Conservation (phyloP, 2,888 invertebrate species). For the Cerastoderma edule region DNA sequence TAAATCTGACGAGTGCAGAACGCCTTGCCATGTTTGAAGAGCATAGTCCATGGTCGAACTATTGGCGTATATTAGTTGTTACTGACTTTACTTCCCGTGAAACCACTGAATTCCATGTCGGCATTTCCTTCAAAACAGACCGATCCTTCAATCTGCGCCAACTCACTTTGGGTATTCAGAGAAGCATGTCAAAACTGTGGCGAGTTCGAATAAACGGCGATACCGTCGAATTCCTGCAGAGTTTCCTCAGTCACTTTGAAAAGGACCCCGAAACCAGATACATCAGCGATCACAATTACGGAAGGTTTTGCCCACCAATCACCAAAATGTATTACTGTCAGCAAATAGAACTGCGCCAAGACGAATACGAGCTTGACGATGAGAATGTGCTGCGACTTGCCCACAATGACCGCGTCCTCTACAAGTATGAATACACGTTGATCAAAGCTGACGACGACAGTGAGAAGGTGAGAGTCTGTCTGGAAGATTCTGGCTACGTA, state of each 20-base stretch:
- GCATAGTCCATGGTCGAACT: not conserved
- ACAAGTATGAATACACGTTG: not conserved
- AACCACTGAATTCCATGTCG: too few species aligned
- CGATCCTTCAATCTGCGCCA: not conserved
- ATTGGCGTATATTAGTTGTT: not conserved
- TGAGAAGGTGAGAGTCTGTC: not conserved
- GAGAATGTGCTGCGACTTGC: not conserved
- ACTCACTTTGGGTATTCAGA: not conserved
- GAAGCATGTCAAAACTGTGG: not conserved
- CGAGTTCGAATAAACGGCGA: not conserved
- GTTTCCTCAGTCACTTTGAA: not conserved
- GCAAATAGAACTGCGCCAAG: constrained; percentile 1
- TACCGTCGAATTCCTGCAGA: not conserved
- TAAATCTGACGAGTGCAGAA: not conserved
- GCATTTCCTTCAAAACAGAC: not conserved
- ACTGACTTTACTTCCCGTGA: too few species aligned
- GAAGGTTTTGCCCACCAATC: not conserved
- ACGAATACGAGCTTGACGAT: not conserved
- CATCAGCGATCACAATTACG: too few species aligned
- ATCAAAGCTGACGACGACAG: not conserved
- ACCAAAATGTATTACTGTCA: not conserved
- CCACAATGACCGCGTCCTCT: not conserved
- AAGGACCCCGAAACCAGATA: too few species aligned
- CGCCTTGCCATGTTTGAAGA: not conserved
- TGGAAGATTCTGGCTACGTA: constrained; percentile 5